Evolutionary conservation across 1,140 invertebrate species (phyloP), one percentile per base, ranked within the genome.

Genomic region (Hetaerina americana): DNA sequence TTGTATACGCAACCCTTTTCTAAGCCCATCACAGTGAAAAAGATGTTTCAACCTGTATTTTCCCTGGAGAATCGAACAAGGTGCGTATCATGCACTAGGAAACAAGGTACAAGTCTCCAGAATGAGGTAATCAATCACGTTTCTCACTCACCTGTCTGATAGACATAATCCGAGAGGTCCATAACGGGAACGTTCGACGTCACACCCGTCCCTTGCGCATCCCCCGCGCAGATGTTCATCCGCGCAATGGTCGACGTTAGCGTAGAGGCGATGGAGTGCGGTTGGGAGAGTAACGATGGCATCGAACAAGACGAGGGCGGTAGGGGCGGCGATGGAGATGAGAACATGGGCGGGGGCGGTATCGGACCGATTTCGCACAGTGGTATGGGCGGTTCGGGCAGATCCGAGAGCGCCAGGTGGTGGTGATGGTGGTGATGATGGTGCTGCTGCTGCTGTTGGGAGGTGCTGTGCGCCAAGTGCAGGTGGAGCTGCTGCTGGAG

Each of bases 281-380:
- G n/a, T n/a, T n/a, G n/a, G n/a, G n/a, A n/a, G n/a, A n/a, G n/a
- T 15, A 40, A 15, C 31, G 31, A 40, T 15, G 31, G 6, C 15
- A 15, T 15, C 31, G 31, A 40, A 15, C 6, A 40, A 15, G 31
- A 40, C 31, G 15, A 8, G 5, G 31, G 31, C 6, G 31, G 31
- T 15, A 15, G 31, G 6, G 31, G 31, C 5, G 40, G 40, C 81
- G 90, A 92, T 27, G 92, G 92, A 71, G 92, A 93, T 80, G 91
- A 93, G 84, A 96, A 96, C 94, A 96, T 96, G 71, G 93, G 94
- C 71, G 94, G 94, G 74, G 94, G 94, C 77, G 94, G 94, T 80
- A 96, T 96, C 66, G 93, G 94, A 31, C 94, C 94, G 79, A 96
- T 95, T 79, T 96, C 94, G 71, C 92, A 94, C 18, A 96, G 81